phyloP scores from a whole-genome alignment of 1,140 invertebrate genomes.

The Drosophila ironensis region DNA sequence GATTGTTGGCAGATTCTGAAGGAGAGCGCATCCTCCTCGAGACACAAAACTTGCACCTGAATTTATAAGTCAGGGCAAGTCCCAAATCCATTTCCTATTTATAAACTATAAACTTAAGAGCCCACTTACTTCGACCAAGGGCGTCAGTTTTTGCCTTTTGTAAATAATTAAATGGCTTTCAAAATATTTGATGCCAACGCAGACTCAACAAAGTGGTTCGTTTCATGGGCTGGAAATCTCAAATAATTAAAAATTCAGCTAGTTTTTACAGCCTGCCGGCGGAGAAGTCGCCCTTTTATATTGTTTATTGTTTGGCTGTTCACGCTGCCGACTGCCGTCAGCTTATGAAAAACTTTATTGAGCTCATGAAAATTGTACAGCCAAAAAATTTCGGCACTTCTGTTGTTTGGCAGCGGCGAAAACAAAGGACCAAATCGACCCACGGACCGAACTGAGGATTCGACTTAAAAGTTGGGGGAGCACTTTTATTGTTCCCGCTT shows the following conservation, averaged over 20 bases:
- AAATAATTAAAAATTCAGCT: conserved; percentile 76
- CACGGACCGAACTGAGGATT: conserved; percentile 33
- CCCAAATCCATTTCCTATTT: too few relatives aligned
- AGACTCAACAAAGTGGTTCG: conserved; percentile 5
- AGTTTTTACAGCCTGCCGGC: conserved; percentile 47
- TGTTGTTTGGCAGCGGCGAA: conserved; percentile 6
- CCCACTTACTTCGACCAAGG: background rate
- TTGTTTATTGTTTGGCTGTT: conserved; percentile 63
- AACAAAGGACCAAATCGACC: conserved; percentile 27
- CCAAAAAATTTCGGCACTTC: conserved; percentile 13
- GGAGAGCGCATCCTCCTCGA: too few relatives aligned
- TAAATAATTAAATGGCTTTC: conserved; percentile 50
- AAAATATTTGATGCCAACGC: conserved; percentile 30
- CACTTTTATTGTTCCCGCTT: conserved; percentile 39
- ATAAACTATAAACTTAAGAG: too few relatives aligned
- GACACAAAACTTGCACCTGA: too few relatives aligned
- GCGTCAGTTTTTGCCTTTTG: conserved; percentile 15
- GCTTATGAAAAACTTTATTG: conserved; percentile 60
- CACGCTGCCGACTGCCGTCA: conserved; percentile 12
- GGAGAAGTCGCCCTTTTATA: conserved; percentile 5
- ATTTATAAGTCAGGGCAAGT: too few relatives aligned
- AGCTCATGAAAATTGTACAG: conserved; percentile 65
- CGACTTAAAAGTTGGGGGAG: conserved; percentile 44
- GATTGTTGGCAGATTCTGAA: background rate
- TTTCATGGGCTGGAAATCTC: conserved; percentile 50